These are phyloP conservation scores for Fulmarus glacialis DNA, from an alignment of 2,113 vertebrate species.

Conservation along the genomic window DNA sequence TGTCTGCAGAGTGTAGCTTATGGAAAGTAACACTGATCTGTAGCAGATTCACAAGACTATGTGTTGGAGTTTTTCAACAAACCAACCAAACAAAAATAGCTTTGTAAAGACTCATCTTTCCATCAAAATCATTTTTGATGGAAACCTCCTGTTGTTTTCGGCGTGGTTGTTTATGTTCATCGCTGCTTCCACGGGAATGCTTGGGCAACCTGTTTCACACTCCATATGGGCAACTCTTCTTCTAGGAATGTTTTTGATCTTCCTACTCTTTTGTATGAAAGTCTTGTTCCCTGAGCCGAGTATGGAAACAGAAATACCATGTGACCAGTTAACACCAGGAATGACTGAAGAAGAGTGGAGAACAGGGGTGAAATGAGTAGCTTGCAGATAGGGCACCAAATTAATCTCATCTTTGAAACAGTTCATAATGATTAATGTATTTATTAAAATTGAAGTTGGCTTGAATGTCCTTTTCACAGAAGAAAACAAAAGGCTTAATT, in stretches of 20 bases:
- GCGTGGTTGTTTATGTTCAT: not conserved
- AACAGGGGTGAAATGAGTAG: not conserved
- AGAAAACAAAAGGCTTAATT: not conserved
- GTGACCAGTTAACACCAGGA: not conserved
- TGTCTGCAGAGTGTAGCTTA: not conserved
- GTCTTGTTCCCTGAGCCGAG: rapidly evolving
- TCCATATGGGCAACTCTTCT: rapidly evolving
- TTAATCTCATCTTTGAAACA: not conserved
- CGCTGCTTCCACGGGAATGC: not conserved
- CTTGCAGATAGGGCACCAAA: not conserved
- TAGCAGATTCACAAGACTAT: not conserved
- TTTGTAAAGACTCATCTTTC: not conserved
- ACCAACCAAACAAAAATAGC: not conserved
- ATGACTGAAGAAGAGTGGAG: not conserved
- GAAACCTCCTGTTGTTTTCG: not conserved
- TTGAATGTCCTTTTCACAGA: not conserved
- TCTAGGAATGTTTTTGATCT: not conserved
- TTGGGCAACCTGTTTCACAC: not conserved
- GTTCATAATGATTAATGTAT: not conserved
- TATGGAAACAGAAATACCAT: not conserved
- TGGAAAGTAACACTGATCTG: too few species aligned
- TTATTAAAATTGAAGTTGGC: not conserved
- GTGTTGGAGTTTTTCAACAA: not conserved
- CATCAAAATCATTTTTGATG: not conserved
- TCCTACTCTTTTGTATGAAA: not conserved